These are phyloP conservation scores for Pseudorhombus dupliciocellatus DNA, from an alignment of 2,113 vertebrate species.

Conservation along the genomic window DNA sequence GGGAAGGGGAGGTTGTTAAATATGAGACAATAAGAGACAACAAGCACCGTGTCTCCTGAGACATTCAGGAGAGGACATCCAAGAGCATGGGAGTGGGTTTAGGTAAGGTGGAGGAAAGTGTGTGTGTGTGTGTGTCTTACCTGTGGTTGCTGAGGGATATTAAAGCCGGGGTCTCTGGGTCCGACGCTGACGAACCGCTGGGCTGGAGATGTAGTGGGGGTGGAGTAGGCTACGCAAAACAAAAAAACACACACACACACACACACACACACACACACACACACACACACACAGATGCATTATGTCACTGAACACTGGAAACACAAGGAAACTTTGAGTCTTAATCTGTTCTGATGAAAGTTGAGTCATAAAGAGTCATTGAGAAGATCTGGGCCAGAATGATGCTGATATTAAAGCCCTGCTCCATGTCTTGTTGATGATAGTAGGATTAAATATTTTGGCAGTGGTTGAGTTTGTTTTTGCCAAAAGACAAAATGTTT, in stretches of 20 bases:
- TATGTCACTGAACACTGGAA: neutral
- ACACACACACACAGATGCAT: neutral
- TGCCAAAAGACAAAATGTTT: constrained; percentile 39
- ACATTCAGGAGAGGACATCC: too few species aligned
- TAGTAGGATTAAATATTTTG: constrained; percentile 47
- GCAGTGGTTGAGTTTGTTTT: constrained; percentile 15
- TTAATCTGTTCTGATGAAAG: neutral
- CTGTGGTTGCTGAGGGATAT: constrained; percentile 99
- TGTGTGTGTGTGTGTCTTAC: constrained; percentile 71
- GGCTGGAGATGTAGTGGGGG: constrained; percentile 97
- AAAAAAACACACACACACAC: constrained; percentile 70
- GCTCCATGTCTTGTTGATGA: neutral
- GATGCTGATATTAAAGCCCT: neutral
- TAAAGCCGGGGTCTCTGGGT: constrained; percentile 98
- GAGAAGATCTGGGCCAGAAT: neutral
- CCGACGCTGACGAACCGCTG: constrained; percentile 99
- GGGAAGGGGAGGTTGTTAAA: too few species aligned
- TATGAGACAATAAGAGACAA: too few species aligned
- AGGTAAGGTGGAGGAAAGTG: too few species aligned
- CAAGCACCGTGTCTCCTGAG: too few species aligned
- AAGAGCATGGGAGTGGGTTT: too few species aligned
- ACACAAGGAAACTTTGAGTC: neutral
- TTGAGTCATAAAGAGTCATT: neutral
- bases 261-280: constrained; percentile 3
- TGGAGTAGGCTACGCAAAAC: constrained; percentile 96